Evolutionary conservation across 2,888 invertebrate species (phyloP), one percentile per base, ranked within the genome.

Genomic region (Caradrina kadenii): DNA sequence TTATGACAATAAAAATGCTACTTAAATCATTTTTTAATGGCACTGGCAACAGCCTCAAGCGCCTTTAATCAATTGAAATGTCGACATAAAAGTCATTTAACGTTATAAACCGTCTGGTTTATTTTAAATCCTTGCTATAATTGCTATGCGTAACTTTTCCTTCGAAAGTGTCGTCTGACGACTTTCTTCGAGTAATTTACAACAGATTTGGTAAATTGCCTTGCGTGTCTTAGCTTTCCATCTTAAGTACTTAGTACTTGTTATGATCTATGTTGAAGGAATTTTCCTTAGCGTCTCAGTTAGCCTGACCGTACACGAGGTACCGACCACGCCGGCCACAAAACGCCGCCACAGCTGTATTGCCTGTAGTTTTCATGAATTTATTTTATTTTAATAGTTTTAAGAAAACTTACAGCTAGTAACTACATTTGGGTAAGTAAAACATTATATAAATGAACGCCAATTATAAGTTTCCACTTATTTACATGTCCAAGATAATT

Each of bases 191-290:
- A 67, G 80, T 79, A 80, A 85, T 86, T 85, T 80, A 76, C 82
- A 67, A 82, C 79, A 84, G 86, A 87, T 86, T 86, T 87, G 67
- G 81, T 81, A 86, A 82, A 85, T 84, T 84, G 78, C 75, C 72
- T 78, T 59, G 72, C 78, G 69, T 80, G 81, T 79, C 75, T 72
- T 82, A 66, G 79, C 85, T 86, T 89, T 87, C 86, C 80, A 83
- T 78, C 76, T 69, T 64, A 77, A 74, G 82, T 73, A 67, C 56
- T 69, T 63, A 73, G 50, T 77, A 73, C 65, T 65, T 54, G 31
- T 50, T 74, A 69, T 66, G 39, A 75, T 69, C 53, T 54, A 63
- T 58, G 62, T 62, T 49, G 31, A 48, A 50, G 53, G 39, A 53
- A 66, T 75, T 75, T 63, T 61, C 80, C 60, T 61, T 79, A 45